Conservation (phyloP, 1,140 invertebrate genomes). For the Micrasema minimum region DNA sequence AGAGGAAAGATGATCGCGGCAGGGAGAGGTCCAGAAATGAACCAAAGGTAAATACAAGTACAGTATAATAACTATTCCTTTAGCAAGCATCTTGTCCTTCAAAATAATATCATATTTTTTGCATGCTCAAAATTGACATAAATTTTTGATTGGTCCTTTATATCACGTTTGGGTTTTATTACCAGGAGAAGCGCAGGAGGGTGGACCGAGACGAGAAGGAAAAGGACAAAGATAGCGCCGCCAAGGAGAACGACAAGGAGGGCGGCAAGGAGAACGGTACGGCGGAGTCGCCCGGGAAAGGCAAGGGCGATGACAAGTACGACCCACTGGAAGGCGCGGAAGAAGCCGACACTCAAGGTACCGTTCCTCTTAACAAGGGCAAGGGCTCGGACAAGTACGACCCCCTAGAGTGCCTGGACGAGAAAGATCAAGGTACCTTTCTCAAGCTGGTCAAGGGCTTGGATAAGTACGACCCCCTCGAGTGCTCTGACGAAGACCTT, state of each 20-base stretch:
- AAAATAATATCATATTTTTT: too few species aligned
- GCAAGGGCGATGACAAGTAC: conserved; percentile 40
- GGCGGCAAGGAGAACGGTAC: conserved; percentile 48
- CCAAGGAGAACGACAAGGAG: conserved; percentile 58
- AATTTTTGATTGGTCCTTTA: too few species aligned
- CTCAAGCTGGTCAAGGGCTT: conserved; percentile 25
- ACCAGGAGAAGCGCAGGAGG: conserved; percentile 24
- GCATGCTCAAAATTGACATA: too few species aligned
- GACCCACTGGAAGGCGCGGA: conserved; percentile 49
- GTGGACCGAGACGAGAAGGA: conserved; percentile 29
- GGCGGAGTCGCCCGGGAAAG: conserved; percentile 44
- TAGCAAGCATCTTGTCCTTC: too few species aligned
- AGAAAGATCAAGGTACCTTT: conserved; percentile 21
- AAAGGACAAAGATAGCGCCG: conserved; percentile 10
- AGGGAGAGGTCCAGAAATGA: conserved; percentile 54
- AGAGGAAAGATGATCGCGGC: conserved; percentile 52
- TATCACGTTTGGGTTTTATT: too few species aligned
- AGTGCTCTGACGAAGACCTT: conserved; percentile 47
- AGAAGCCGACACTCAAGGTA: too few species aligned
- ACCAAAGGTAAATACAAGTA: conserved; percentile 52
- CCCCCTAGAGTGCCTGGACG: conserved; percentile 40
- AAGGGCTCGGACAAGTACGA: conserved; percentile 45
- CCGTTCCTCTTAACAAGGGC: conserved; percentile 37
- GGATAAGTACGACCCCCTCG: conserved; percentile 45
- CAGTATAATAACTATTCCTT: too few species aligned